Evolutionary conservation across 2,888 invertebrate genomes (phyloP), one percentile per base, ranked within the genome.

Genomic region (Tolmerus cingulatus): DNA sequence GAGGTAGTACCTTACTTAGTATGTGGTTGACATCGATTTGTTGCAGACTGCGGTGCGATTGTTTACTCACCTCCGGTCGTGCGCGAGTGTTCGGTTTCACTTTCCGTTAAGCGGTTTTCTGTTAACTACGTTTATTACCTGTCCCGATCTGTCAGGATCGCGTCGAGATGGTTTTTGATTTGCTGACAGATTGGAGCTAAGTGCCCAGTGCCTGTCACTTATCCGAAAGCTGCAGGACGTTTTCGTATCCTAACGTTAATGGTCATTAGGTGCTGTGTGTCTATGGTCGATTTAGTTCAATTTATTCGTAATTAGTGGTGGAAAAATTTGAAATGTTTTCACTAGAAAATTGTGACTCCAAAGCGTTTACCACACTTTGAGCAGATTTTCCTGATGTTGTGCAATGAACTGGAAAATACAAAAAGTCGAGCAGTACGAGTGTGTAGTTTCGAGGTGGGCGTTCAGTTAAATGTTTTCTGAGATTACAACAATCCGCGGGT

Each of bases 21-120:
- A 77, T 46, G 57, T 66, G 77, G 87, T 87, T 87, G 87, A 87
- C 87, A 87, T 87, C 87, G 87, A 87, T 84, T 87, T 87, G 85
- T 57, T 87, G 43, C 66, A 57, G 85, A 87, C 84, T 57, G 74
- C 86, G 37, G 57, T 86, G 81, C 85, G 85, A 55, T 85, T 74
- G 74, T 85, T 82, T 85, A 82, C 57, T 82, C 57, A 82, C 82
- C 81, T 37, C 51, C 34, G 19, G 19, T 77, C 40, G 77, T 51
- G n/a, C 30, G 40, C 40, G 27, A 55, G 34, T 19, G 40, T 16
- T 66, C 43, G 66, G 23, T 78, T 78, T 86, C 86, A 78, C 43
- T 77, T 57, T 86, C 51, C 37, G 86, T 86, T 78, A 78, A 51
- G 34, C 76, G 86, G 23, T 34, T 74, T 74, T 16, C 66, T 40